phyloP scores from a whole-genome alignment of 2,113 vertebrate genomes.

The Oncorhynchus nerka region DNA sequence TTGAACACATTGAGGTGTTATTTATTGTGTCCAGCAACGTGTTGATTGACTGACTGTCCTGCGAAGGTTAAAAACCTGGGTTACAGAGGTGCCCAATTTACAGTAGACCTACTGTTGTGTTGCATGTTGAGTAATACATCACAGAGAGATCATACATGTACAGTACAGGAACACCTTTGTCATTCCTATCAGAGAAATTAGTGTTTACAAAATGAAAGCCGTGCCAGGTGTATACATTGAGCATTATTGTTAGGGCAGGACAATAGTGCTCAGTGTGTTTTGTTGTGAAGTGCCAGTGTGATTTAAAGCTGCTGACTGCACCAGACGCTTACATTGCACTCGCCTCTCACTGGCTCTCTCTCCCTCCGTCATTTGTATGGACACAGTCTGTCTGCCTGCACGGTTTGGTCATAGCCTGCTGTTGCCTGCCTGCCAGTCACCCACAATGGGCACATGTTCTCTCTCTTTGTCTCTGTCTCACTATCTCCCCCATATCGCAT shows the following conservation, averaged over 20 bases:
- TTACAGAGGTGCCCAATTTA: too few species aligned
- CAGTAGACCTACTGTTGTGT: too few species aligned
- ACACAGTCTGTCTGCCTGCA: conserved; percentile 76
- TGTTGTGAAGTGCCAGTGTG: conserved; percentile 78
- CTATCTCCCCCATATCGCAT: not conserved
- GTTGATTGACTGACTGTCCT: too few species aligned
- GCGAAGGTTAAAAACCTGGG: too few species aligned
- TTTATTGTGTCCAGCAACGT: too few species aligned
- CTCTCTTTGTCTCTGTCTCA: not conserved
- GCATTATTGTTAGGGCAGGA: conserved; percentile 69
- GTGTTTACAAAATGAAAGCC: conserved; percentile 68
- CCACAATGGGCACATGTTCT: conserved; percentile 67
- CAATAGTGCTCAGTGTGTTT: conserved; percentile 77
- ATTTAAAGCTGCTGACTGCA: conserved; percentile 90
- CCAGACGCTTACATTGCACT: conserved; percentile 82
- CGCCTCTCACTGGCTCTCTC: conserved; percentile 64
- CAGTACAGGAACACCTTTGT: not conserved
- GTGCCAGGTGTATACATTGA: conserved; percentile 63
- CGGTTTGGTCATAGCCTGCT: conserved; percentile 60
- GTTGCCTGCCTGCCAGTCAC: conserved; percentile 62
- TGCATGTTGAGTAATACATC: too few species aligned
- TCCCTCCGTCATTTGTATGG: conserved; percentile 84
- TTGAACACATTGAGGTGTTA: not conserved
- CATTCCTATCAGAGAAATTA: conserved; percentile 29
- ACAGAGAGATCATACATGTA: too few species aligned